These are phyloP conservation scores for Pterois miles DNA, from an alignment of 2,797 vertebrate genomes.

Conservation along the genomic window DNA sequence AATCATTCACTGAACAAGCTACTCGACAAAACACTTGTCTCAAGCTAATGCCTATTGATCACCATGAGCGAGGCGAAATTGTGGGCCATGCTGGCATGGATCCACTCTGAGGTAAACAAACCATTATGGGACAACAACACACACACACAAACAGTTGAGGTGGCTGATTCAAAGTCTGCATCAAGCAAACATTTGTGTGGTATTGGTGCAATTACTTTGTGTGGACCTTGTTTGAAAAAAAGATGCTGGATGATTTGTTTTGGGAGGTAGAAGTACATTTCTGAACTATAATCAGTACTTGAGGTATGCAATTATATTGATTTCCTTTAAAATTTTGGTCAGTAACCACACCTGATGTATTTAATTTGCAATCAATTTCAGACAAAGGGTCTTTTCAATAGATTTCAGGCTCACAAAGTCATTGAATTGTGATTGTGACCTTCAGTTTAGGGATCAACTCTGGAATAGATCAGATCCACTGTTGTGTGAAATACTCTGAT, in stretches of 20 bases:
- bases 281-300: neutral
- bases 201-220: neutral
- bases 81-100: conserved; percentile 33
- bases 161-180: neutral
- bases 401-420: conserved; percentile 1
- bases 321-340: neutral
- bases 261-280: neutral
- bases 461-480: conserved; percentile 21
- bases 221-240: neutral
- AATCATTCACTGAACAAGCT: conserved; percentile 52
- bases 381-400: neutral
- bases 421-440: conserved; percentile 22
- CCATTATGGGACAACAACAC: conserved; percentile 12
- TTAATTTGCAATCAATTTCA: conserved; percentile 2
- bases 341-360: neutral
- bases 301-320: neutral
- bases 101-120: conserved; percentile 49
- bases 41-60: conserved; percentile 63
- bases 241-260: neutral
- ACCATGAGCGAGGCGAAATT: conserved; percentile 34
- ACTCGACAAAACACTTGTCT: conserved; percentile 62
- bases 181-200: neutral
- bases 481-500: conserved; percentile 46
- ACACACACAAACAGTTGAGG: neutral
- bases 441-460: conserved; percentile 45